Evolutionary conservation across 1,140 invertebrate genomes (phyloP).

Genomic region (Stenopsyche tienmushanensis): DNA sequence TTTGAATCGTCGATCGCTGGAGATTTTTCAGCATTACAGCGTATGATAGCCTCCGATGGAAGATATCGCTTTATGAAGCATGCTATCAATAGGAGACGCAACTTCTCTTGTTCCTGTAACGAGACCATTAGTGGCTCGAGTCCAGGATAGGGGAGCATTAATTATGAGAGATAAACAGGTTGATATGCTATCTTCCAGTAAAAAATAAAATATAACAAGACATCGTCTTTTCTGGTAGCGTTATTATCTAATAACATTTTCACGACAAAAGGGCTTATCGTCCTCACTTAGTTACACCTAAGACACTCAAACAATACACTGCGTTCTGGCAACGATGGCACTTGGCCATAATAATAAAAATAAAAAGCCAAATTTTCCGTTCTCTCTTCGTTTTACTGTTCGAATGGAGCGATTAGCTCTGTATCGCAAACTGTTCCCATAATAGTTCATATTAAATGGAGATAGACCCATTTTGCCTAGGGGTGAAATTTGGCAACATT

Average conservation of each 20-base stretch:
- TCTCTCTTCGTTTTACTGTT: too few relatives aligned
- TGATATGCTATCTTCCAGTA: slow-evolving; percentile 9
- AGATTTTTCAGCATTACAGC: too few relatives aligned
- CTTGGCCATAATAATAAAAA: background rate
- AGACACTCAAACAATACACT: background rate
- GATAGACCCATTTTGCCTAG: too few relatives aligned
- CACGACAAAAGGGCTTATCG: slow-evolving; percentile 13
- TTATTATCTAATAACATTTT: slow-evolving; percentile 12
- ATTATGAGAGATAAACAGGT: slow-evolving; percentile 24
- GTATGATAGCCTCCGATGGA: too few relatives aligned
- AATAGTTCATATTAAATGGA: too few relatives aligned
- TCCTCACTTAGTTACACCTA: slow-evolving; percentile 1
- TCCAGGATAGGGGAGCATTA: slow-evolving; percentile 16
- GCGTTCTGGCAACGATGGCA: background rate
- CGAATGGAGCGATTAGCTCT: too few relatives aligned
- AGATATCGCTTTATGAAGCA: too few relatives aligned
- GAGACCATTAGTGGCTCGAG: slow-evolving; percentile 19
- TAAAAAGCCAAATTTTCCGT: too few relatives aligned
- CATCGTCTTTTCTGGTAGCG: slow-evolving; percentile 1
- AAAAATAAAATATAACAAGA: background rate
- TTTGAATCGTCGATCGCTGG: too few relatives aligned
- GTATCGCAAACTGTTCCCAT: too few relatives aligned
- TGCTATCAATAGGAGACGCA: background rate
- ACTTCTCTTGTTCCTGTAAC: slow-evolving; percentile 19
- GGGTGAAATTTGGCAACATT: too few relatives aligned